Conservation (phyloP, 2,888 invertebrate species). For the Platynereis dumerilii region DNA sequence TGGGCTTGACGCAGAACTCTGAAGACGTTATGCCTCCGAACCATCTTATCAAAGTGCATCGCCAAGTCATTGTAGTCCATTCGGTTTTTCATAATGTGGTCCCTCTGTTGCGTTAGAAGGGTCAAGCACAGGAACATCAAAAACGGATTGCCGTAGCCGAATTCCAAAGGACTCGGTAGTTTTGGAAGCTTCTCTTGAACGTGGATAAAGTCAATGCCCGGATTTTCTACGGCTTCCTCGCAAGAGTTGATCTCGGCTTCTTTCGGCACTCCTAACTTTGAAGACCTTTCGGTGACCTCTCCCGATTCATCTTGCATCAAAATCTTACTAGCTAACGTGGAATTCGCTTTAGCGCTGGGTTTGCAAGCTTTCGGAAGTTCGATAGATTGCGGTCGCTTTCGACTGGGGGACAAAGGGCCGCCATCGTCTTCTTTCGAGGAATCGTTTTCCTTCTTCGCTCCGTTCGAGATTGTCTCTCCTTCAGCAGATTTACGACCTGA, state of each 20-base stretch:
- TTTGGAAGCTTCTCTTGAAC: conserved; percentile 34
- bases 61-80: conserved; percentile 98
- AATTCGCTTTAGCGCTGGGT: too few species aligned
- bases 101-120: conserved; percentile 87
- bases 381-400: too few species aligned
- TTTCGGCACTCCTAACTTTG: conserved; percentile 7
- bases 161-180: conserved; percentile 83
- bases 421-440: too few species aligned
- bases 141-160: conserved; percentile 95
- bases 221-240: conserved; percentile 33
- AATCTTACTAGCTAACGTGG: too few species aligned
- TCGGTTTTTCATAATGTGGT: conserved; percentile 84
- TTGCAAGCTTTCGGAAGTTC: too few species aligned
- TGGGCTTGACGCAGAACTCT: conserved; percentile 90
- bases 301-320: conserved; percentile 1
- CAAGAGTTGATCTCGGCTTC: conserved; percentile 30
- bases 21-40: conserved; percentile 90
- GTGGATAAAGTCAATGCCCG: conserved; percentile 33
- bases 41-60: conserved; percentile 98
- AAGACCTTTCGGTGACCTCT: conserved; percentile 8
- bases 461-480: too few species aligned
- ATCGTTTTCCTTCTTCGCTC: too few species aligned
- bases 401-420: too few species aligned
- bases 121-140: conserved; percentile 95
- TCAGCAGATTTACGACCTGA: too few species aligned